phyloP scores from a whole-genome alignment of 1,140 invertebrate genomes.

The Homalodisca vitripennis region DNA sequence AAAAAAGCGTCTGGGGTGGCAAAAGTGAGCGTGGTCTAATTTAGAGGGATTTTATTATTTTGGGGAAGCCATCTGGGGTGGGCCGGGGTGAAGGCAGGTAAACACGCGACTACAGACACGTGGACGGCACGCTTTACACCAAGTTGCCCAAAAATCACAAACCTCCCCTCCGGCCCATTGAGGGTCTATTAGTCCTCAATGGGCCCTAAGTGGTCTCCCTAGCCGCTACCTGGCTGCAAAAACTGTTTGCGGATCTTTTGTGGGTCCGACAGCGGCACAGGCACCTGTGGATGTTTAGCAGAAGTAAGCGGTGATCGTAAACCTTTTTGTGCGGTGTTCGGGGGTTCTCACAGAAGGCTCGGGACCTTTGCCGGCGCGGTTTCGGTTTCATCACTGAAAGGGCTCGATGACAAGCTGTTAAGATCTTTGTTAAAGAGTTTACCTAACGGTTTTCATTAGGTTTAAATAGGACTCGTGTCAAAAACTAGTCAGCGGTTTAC shows the following conservation, averaged over 20 bases:
- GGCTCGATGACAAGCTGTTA: too few species aligned
- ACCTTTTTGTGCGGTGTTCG: not conserved
- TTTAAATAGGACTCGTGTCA: too few species aligned
- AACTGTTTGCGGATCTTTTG: constrained; percentile 15
- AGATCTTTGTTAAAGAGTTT: too few species aligned
- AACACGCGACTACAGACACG: not conserved
- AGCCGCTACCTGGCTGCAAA: constrained; percentile 3
- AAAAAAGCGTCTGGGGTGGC: too few species aligned
- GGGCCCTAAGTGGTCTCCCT: constrained; percentile 1
- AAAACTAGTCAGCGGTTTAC: too few species aligned
- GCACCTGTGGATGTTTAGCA: not conserved
- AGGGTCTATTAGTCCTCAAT: not conserved
- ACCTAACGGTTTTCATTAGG: too few species aligned
- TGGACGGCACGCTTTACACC: not conserved
- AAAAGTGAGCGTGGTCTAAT: too few species aligned
- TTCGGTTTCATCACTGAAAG: too few species aligned
- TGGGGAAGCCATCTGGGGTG: too few species aligned
- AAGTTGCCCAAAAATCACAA: not conserved
- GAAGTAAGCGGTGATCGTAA: not conserved
- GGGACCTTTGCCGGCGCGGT: too few species aligned
- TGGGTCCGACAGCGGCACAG: not conserved
- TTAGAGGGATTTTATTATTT: too few species aligned
- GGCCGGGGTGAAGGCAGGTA: not conserved
- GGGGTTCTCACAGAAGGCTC: too few species aligned
- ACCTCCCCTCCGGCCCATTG: constrained; percentile 6